Conservation (phyloP, 2,113 vertebrate species). For the Oryctolagus cuniculus region mOryCun1.1 NC_091444.1:9451001-9451500, state of each 20-base stretch:
- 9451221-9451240: not conserved
- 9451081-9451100: not conserved
- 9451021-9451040: too few relatives aligned
- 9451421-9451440: constrained; percentile 33
- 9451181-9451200: not conserved
- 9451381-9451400: constrained; percentile 49
- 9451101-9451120: not conserved
- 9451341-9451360: not conserved
- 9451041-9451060: too few relatives aligned
- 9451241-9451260: not conserved
- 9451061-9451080: not conserved
- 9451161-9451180: not conserved
- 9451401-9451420: constrained; percentile 32
- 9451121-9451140: not conserved
- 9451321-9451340: not conserved
- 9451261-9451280: not conserved
- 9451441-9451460: constrained; percentile 52
- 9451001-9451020: too few relatives aligned
- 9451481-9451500: not conserved
- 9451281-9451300: constrained; percentile 31
- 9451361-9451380: constrained; percentile 48
- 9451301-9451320: constrained; percentile 45
- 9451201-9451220: not conserved
- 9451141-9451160: not conserved
- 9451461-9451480: constrained; percentile 17